Conservation (phyloP, 2,797 vertebrate species). For the Etheostoma perlongum region DNA sequence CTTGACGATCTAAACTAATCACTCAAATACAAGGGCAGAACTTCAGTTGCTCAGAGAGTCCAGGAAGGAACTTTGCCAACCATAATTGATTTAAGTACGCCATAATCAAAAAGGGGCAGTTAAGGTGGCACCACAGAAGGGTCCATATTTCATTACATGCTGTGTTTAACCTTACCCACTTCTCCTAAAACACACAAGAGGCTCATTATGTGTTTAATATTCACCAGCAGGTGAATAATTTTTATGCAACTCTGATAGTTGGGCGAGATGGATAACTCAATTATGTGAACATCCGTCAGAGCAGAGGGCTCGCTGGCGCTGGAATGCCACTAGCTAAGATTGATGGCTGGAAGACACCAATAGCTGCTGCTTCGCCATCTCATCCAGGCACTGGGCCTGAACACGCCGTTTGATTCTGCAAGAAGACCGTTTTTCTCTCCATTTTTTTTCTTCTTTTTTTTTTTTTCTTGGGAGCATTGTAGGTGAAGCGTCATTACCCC, state of each 20-base stretch:
- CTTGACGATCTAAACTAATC: slow-evolving; percentile 36
- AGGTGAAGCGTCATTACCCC: slow-evolving; percentile 99
- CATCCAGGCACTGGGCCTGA: slow-evolving; percentile 96
- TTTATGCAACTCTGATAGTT: slow-evolving; percentile 99
- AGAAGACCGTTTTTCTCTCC: slow-evolving; percentile 68
- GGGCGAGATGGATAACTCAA: slow-evolving; percentile 99
- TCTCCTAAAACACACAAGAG: slow-evolving; percentile 94
- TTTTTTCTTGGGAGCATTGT: slow-evolving; percentile 83
- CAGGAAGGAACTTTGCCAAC: slow-evolving; percentile 81
- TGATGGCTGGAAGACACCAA: slow-evolving; percentile 95
- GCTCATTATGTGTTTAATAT: slow-evolving; percentile 98
- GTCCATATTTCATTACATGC: slow-evolving; percentile 83
- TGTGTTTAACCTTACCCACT: slow-evolving; percentile 88
- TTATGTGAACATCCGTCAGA: slow-evolving; percentile 98
- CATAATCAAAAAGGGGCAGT: slow-evolving; percentile 69
- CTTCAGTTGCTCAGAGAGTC: slow-evolving; percentile 44
- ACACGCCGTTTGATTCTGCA: slow-evolving; percentile 87
- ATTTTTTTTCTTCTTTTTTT: slow-evolving; percentile 44
- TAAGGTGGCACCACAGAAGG: slow-evolving; percentile 67
- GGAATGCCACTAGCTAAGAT: slow-evolving; percentile 95
- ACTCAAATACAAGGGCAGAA: slow-evolving; percentile 45
- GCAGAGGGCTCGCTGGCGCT: slow-evolving; percentile 86
- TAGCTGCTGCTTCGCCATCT: slow-evolving; percentile 93
- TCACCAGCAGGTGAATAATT: slow-evolving; percentile 99
- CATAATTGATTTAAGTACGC: slow-evolving; percentile 75